Conservation (phyloP, 2,797 vertebrate species). For the Pachyuromys duprasi region DNA sequence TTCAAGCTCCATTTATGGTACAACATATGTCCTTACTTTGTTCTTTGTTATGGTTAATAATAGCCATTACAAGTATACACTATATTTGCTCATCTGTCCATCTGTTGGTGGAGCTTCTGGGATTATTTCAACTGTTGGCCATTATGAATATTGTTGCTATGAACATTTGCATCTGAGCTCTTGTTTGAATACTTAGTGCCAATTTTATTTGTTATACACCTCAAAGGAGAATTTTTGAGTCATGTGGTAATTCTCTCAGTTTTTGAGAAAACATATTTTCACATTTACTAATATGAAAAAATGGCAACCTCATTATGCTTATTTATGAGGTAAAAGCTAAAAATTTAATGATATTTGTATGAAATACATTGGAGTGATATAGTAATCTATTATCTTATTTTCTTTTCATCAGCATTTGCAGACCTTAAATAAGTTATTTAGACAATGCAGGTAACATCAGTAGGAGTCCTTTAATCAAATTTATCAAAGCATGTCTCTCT, state of each 20-base stretch:
- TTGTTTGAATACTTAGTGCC: conserved; percentile 20
- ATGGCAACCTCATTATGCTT: not conserved
- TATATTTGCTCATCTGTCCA: not conserved
- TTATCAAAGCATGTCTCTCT: not conserved
- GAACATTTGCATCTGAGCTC: not conserved
- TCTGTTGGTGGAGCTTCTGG: not conserved
- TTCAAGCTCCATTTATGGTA: not conserved
- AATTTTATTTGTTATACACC: conserved; percentile 3
- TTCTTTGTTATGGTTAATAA: conserved; percentile 26
- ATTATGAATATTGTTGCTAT: conserved; percentile 2
- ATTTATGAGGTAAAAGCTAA: not conserved
- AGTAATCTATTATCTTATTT: conserved; percentile 16
- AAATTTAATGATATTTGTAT: not conserved
- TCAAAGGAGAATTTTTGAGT: not conserved
- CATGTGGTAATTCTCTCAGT: not conserved
- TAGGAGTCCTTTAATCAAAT: conserved; percentile 41
- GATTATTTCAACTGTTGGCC: not conserved
- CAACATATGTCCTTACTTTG: not conserved
- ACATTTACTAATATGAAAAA: not conserved
- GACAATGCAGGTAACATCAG: conserved; percentile 12
- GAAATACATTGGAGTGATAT: not conserved
- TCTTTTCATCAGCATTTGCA: conserved; percentile 1
- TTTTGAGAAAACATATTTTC: not conserved
- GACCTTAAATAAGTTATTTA: conserved; percentile 45
- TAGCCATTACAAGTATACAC: not conserved